Evolutionary conservation across 92 coral and sea anemone genomes (phyloP).

Genomic region (Umimayanthus kanabou): DNA sequence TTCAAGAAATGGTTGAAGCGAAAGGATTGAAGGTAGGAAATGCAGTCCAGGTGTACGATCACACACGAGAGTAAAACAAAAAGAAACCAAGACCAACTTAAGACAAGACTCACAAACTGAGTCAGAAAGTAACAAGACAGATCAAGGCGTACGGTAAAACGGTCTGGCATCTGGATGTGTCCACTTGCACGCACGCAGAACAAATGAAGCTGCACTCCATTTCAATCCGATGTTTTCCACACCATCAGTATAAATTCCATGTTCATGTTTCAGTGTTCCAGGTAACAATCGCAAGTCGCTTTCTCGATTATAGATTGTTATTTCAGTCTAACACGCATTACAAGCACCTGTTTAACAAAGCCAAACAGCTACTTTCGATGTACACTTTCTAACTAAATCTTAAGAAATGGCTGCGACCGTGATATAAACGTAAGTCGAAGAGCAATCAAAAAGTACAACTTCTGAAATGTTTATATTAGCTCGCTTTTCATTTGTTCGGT

Average conservation of each 20-base stretch:
- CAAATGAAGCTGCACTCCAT: background rate
- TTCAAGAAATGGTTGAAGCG: background rate
- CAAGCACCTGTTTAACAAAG: no score
- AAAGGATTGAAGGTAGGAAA: background rate
- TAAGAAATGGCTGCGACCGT: no score
- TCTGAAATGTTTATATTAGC: no score
- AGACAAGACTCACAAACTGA: background rate
- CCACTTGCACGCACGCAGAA: background rate
- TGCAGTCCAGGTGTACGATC: background rate
- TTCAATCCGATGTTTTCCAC: background rate
- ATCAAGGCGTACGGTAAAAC: background rate
- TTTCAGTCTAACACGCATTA: no score
- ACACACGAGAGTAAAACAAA: background rate
- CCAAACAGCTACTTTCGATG: no score
- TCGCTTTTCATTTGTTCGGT: no score
- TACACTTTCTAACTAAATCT: no score
- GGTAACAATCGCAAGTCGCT: background rate
- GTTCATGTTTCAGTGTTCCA: background rate
- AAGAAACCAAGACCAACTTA: background rate
- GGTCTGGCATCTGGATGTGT: background rate
- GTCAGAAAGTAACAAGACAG: background rate
- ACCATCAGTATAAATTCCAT: background rate
- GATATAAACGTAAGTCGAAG: no score
- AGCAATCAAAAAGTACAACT: no score
- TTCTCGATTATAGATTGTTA: background rate